Percentiles rank a stretch among this genome's conserved stretches.
These are phyloP conservation scores for Apamea crenata DNA, from an alignment of 2,888 invertebrate genomes.

Conservation along the genomic window DNA sequence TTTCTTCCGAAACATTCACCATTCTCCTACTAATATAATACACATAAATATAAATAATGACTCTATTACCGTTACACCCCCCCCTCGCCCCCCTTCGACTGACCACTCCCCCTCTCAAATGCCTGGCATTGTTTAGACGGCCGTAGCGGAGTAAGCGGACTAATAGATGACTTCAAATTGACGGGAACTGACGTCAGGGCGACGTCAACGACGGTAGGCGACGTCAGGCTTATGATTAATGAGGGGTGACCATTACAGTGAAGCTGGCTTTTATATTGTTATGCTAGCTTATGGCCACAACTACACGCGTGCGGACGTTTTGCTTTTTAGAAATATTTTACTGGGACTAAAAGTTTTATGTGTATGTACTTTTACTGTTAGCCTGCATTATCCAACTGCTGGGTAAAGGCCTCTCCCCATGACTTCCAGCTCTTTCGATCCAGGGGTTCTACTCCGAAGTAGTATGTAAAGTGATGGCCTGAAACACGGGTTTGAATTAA, in stretches of 20 bases:
- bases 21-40: background rate
- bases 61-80: constrained; percentile 17
- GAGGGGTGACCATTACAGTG: constrained; percentile 36
- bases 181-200: constrained; percentile 41
- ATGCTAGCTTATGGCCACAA: background rate
- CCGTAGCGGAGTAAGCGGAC: constrained; percentile 25
- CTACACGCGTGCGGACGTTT: background rate
- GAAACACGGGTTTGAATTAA: too few species aligned
- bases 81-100: background rate
- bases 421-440: too few species aligned
- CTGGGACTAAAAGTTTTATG: background rate
- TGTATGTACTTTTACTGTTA: background rate
- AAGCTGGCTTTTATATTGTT: constrained; percentile 26
- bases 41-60: constrained; percentile 36
- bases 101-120: constrained; percentile 47
- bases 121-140: constrained; percentile 53
- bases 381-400: too few species aligned
- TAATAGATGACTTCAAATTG: constrained; percentile 58
- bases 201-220: constrained; percentile 11
- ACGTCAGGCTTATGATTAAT: constrained; percentile 54
- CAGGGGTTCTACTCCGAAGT: too few species aligned
- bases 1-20: background rate
- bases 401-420: too few species aligned
- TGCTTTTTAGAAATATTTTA: background rate
- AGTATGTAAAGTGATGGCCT: too few species aligned